Conservation (phyloP, 2,888 invertebrate species). For the Watsonalla cultraria region DNA sequence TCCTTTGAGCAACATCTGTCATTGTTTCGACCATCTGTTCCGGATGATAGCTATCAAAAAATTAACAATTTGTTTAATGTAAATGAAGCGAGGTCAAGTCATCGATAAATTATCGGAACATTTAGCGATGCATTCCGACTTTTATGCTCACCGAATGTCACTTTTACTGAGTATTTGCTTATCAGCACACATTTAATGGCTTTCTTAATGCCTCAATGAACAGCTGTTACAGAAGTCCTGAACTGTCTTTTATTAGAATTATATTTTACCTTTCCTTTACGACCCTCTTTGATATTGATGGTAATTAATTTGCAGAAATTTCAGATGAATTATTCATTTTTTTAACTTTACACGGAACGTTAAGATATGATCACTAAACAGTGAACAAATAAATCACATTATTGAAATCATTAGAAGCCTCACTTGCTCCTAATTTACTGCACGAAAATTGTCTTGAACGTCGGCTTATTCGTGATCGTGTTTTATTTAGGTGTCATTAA, state of each 20-base stretch:
- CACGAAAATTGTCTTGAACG: constrained; percentile 28
- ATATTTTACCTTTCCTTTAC: not conserved
- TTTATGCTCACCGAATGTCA: constrained; percentile 74
- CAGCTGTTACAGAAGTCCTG: constrained; percentile 38
- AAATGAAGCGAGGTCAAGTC: constrained; percentile 72
- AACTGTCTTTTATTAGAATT: not conserved
- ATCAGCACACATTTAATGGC: constrained; percentile 56
- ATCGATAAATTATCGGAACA: constrained; percentile 70
- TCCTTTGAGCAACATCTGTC: constrained; percentile 14
- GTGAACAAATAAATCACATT: constrained; percentile 2
- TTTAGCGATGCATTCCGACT: constrained; percentile 61
- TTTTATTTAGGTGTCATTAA: constrained; percentile 71
- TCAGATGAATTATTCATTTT: not conserved
- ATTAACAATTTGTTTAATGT: constrained; percentile 79
- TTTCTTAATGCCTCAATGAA: constrained; percentile 43
- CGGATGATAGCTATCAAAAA: constrained; percentile 76
- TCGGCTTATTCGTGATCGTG: constrained; percentile 58
- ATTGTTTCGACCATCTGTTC: constrained; percentile 65
- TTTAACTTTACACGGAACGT: not conserved
- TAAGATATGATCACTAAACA: not conserved
- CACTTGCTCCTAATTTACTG: constrained; percentile 20
- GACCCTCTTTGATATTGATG: not conserved
- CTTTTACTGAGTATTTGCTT: constrained; percentile 65
- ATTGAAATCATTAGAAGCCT: constrained; percentile 17
- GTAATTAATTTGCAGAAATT: not conserved